Conservation (phyloP, 2,888 invertebrate genomes). For the Trachelus tabidus region DNA sequence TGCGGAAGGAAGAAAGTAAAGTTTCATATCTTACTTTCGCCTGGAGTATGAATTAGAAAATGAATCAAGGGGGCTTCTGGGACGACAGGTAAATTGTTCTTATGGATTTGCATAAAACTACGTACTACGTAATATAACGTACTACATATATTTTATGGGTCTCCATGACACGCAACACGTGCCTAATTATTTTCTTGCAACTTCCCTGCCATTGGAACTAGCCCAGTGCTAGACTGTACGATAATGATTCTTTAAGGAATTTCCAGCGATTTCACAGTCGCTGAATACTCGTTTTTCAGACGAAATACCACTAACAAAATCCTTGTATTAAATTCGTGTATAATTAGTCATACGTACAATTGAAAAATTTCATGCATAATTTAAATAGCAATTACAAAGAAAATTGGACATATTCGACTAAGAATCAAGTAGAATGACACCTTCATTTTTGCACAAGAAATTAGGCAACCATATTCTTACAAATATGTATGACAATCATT, state of each 20-base stretch:
- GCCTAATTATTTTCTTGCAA: slow-evolving; percentile 57
- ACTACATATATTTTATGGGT: neutral
- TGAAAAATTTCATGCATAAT: too few relatives aligned
- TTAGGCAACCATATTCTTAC: too few relatives aligned
- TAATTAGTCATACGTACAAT: too few relatives aligned
- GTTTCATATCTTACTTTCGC: too few relatives aligned
- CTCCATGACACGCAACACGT: slow-evolving; percentile 53
- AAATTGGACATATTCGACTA: too few relatives aligned
- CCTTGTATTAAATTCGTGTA: neutral
- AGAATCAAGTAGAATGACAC: too few relatives aligned
- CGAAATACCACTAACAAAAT: slow-evolving; percentile 3
- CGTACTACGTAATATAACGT: slow-evolving; percentile 3
- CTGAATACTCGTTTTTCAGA: slow-evolving; percentile 33
- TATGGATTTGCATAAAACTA: neutral
- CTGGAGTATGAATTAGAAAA: too few relatives aligned
- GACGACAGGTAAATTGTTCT: neutral
- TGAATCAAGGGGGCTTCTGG: too few relatives aligned
- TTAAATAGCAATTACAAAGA: too few relatives aligned
- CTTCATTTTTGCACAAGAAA: too few relatives aligned
- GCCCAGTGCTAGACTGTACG: slow-evolving; percentile 15
- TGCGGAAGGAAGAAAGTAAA: too few relatives aligned
- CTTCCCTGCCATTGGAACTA: slow-evolving; percentile 15
- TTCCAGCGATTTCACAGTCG: slow-evolving; percentile 29
- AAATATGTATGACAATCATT: too few relatives aligned
- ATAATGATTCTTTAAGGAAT: slow-evolving; percentile 22